Base-by-base conservation (phyloP, 2,113 vertebrate species). In the Solea senegalensis region DNA sequence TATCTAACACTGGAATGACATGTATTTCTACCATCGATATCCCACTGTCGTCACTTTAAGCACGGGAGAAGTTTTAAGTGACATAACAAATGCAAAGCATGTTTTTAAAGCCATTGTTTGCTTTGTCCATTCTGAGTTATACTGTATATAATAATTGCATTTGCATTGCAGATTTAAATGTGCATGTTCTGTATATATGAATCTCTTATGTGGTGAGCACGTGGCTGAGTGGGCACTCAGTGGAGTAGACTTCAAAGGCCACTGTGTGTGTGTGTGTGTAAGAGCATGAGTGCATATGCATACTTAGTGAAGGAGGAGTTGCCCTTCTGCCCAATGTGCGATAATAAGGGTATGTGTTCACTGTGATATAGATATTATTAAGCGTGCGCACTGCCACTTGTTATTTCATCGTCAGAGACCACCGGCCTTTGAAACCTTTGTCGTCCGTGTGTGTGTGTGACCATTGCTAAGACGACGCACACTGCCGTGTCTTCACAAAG, bases 261-360 rank as follows among this genome's bases (percentile, higher is more conserved):
- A 21, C 21, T 21, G 21, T 21, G 21, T 43, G 13, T 64, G 13
- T 26, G 27, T 60, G 10, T 44, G 43, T 43, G 11, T 34, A 34
- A 34, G 34, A 4, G 34, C 34, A 34, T 34, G 34, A 34, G 3
- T 34, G 34, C 34, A 34, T 34, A 34, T 34, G 34, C 34, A 34
- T 34, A 34, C 3, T 34, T 3, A 28, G 27, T 8, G 65, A 74
- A 65, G 63, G 52, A 72, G 52, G 62, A 68, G 51, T 48, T 71
- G 57, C 27, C 49, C 15, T 67, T 67, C 28, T 65, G 51, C 21
- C 54, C 54, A 1, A 27, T 65, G 77, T 61, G 55, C 34, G 71
- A 72, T 79, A 81, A 78, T 73, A 69, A 64, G 40, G 51, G 9
- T 41, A 54, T 44, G 21, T 48, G 46, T 57, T 82, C 46, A 41